Conservation (phyloP, 2,113 vertebrate species). For the Micronycteris hirsuta region DNA sequence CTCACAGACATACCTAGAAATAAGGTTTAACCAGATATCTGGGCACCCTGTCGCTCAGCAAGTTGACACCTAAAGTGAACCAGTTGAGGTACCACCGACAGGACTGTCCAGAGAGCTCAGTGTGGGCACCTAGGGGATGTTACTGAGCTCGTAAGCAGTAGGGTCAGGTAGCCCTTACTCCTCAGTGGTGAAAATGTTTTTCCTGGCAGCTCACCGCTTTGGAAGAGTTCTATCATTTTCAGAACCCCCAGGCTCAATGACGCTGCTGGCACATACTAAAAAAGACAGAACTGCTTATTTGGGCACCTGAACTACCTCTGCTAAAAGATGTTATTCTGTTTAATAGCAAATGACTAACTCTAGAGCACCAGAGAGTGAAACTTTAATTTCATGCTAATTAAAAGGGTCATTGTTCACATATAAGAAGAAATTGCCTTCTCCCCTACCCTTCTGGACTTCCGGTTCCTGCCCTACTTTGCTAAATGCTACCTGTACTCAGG, state of each 20-base stretch:
- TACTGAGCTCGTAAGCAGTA: background rate
- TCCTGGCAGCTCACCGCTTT: background rate
- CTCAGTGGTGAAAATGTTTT: background rate
- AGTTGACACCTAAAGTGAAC: background rate
- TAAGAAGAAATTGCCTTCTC: background rate
- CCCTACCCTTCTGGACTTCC: background rate
- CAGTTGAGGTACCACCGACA: background rate
- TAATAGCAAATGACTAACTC: background rate
- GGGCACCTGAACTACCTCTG: background rate
- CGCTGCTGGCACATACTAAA: background rate
- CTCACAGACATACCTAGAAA: background rate
- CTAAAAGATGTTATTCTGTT: background rate
- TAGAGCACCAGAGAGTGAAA: background rate
- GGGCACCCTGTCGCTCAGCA: background rate
- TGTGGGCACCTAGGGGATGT: background rate
- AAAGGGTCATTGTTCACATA: background rate
- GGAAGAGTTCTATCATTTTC: background rate
- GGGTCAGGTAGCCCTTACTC: background rate
- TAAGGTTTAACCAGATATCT: background rate
- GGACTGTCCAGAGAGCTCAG: background rate
- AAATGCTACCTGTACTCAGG: background rate
- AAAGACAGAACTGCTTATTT: slow-evolving; percentile 16
- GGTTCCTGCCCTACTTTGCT: background rate
- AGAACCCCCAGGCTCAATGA: background rate
- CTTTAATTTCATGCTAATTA: background rate